Base-by-base conservation (phyloP, 2,797 vertebrate genomes). In the Threskiornis aethiopicus region DNA sequence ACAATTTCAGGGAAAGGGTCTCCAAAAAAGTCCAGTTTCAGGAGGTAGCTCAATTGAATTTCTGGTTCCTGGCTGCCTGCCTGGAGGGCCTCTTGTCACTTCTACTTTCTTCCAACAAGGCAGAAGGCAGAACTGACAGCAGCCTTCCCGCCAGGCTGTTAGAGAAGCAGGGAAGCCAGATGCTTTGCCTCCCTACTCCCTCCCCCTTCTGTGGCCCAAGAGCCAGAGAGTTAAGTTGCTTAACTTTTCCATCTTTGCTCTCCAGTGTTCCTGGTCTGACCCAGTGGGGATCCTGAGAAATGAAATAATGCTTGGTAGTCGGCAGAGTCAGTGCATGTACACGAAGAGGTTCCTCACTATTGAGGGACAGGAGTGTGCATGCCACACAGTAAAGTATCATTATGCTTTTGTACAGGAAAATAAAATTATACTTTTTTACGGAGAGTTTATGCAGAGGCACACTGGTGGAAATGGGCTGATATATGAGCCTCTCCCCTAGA, bases 91-190 rank as follows among this genome's bases (percentile, higher is more conserved):
- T 91, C 94, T 96, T 96, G 96, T 97, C 96, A 96, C 95, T 96
- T 96, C 57, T 89, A 2, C 95, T 97, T 96, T 95, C 94, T 96
- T 96, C 96, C 96, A 96, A 91, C 94, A 88, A 97, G 93, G 96
- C 96, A 97, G 96, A 97, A 97, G 96, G 96, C 24, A 0, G 94
- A 95, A 81, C 86, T 96, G 96, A 97, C 96, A 97, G 96, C 96
- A 96, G 96, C 94, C 94, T 95, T 95, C 93, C 93, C 65, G 16
- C 85, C 89, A 95, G 95, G 93, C 95, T 96, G 96, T 81, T 88
- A 78, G 92, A 71, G 89, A 89, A 70, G 79, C 64, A 49, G 89
- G 69, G 69, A 86, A 92, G 95, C 95, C 95, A 96, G 96, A 96
- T 96, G 95, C 96, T 96, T 95, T 96, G 92, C 89, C 93, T 96